These are phyloP conservation scores for Odontocolon sp. DNA, from an alignment of 2,888 invertebrate species.

Conservation along the genomic window DNA sequence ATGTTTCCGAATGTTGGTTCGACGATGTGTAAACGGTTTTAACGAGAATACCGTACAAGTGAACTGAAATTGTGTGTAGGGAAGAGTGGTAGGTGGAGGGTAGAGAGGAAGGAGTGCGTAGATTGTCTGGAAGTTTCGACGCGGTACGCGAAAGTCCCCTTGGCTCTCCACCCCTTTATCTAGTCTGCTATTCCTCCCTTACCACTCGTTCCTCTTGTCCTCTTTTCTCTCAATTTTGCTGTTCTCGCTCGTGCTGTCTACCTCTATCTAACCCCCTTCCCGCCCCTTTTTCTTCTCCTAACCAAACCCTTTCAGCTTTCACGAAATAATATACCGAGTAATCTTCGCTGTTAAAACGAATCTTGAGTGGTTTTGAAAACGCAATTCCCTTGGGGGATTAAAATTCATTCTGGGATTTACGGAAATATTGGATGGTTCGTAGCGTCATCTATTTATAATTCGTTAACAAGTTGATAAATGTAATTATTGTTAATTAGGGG, in stretches of 20 bases:
- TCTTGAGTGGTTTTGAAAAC: constrained; percentile 72
- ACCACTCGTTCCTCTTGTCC: constrained; percentile 24
- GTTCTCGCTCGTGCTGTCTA: constrained; percentile 15
- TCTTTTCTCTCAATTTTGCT: constrained; percentile 45
- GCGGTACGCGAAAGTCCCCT: constrained; percentile 40
- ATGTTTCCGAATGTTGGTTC: constrained; percentile 47
- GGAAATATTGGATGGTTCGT: background rate
- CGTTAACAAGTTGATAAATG: background rate
- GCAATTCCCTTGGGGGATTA: constrained; percentile 18
- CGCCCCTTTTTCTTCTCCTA: background rate
- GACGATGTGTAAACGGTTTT: constrained; percentile 43
- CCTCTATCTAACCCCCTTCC: constrained; percentile 1
- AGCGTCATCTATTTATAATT: background rate
- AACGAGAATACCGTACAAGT: constrained; percentile 65
- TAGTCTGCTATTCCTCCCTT: constrained; percentile 6
- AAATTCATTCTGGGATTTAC: background rate
- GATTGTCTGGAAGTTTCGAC: constrained; percentile 54
- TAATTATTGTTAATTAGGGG: too few species aligned
- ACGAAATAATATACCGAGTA: constrained; percentile 73
- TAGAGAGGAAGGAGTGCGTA: constrained; percentile 39
- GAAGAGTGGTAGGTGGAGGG: background rate
- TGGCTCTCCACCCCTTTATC: constrained; percentile 57
- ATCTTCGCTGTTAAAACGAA: constrained; percentile 73
- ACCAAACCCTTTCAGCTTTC: constrained; percentile 26
- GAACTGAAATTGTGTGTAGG: too few species aligned